These are phyloP conservation scores for Muscidifurax raptorellus DNA, from an alignment of 1,140 invertebrate genomes.

Conservation along the genomic window DNA sequence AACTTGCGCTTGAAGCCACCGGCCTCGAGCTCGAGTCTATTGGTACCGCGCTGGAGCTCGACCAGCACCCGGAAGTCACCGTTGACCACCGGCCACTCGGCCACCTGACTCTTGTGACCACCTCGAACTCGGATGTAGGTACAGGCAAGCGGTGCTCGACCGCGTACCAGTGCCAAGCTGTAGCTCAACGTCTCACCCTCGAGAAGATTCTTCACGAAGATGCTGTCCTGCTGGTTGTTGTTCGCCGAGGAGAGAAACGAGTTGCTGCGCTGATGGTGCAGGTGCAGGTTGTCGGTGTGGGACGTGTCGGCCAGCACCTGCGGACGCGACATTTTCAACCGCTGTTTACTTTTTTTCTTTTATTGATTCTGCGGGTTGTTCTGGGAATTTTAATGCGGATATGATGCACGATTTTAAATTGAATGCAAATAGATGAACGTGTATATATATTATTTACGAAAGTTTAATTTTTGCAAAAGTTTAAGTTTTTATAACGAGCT, in stretches of 20 bases:
- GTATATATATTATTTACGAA: too few species aligned
- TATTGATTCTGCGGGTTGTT: too few species aligned
- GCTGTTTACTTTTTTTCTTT: not conserved
- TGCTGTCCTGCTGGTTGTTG: constrained; percentile 31
- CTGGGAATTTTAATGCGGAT: too few species aligned
- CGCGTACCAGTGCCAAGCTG: constrained; percentile 69
- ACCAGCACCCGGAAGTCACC: constrained; percentile 71
- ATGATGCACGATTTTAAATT: too few species aligned
- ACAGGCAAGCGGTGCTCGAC: constrained; percentile 63
- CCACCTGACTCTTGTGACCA: constrained; percentile 61
- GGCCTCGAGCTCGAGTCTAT: constrained; percentile 69
- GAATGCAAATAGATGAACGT: too few species aligned
- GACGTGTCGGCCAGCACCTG: constrained; percentile 37
- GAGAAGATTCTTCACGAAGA: constrained; percentile 61
- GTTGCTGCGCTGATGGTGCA: constrained; percentile 20
- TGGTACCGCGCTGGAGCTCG: constrained; percentile 66
- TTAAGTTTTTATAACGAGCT: too few species aligned
- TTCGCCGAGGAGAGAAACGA: not conserved
- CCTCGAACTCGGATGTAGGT: constrained; percentile 63
- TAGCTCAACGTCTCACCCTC: constrained; percentile 70
- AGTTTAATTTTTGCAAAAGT: too few species aligned
- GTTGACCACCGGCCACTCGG: constrained; percentile 71
- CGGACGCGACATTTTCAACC: not conserved
- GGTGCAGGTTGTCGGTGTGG: not conserved
- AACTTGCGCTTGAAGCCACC: constrained; percentile 64